These are phyloP conservation scores for Aegithalos caudatus DNA, from an alignment of 2,113 vertebrate genomes.

Conservation along the genomic window DNA sequence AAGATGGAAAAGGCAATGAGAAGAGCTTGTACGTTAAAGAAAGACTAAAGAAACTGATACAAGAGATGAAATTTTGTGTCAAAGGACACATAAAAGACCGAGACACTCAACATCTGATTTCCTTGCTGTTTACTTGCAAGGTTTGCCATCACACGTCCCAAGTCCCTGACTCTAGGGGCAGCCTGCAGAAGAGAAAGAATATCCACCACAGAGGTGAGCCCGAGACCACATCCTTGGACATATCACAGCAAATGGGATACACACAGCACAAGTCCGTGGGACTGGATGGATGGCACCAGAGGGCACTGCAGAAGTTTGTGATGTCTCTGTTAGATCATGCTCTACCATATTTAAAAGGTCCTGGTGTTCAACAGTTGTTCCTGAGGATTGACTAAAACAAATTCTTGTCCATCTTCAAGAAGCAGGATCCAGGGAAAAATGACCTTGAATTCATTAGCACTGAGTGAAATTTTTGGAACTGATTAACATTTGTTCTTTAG, in stretches of 20 bases:
- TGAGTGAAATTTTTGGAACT: neutral
- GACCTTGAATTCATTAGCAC: neutral
- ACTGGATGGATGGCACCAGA: neutral
- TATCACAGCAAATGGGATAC: neutral
- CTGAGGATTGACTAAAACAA: neutral
- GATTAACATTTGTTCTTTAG: neutral
- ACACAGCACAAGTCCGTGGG: neutral
- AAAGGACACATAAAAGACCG: neutral
- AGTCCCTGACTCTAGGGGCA: accelerated
- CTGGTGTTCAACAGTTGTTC: neutral
- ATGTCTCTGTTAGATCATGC: neutral
- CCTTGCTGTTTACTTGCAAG: neutral
- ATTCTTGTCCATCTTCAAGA: neutral
- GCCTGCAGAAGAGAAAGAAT: neutral
- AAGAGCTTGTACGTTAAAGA: neutral
- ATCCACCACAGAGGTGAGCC: neutral
- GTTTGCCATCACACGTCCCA: neutral
- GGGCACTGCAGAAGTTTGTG: neutral
- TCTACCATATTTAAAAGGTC: neutral
- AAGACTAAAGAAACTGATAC: neutral
- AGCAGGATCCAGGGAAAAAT: neutral
- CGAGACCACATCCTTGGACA: neutral
- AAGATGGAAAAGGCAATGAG: neutral
- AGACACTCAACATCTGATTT: neutral
- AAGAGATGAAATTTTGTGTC: neutral